A percentile compares a stretch with the other conserved stretches of the same genome.
These are phyloP conservation scores for Siniperca knerii DNA, from an alignment of 2,113 vertebrate species.

Conservation along the genomic window DNA sequence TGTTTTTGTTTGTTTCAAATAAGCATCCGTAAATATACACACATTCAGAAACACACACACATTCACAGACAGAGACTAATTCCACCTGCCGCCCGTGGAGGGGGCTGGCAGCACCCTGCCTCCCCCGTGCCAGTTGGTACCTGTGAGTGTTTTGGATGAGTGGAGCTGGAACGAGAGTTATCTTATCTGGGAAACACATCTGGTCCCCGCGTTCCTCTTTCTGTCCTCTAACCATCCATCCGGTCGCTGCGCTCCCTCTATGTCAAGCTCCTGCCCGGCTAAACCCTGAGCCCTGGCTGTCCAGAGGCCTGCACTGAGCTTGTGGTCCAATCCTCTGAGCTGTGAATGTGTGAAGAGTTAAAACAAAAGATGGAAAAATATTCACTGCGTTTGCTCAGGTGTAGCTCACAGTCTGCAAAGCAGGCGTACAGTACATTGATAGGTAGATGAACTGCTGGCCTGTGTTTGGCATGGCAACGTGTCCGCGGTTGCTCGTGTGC, in stretches of 20 bases:
- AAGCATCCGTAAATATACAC: slow-evolving; percentile 33
- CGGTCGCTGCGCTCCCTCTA: not conserved
- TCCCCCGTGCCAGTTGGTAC: slow-evolving; percentile 63
- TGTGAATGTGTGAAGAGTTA: slow-evolving; percentile 63
- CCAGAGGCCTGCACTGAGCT: slow-evolving; percentile 34
- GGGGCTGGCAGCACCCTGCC: slow-evolving; percentile 45
- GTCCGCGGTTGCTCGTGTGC: not conserved
- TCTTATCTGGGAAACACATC: slow-evolving; percentile 77
- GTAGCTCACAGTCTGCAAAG: slow-evolving; percentile 63
- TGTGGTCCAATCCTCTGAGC: slow-evolving; percentile 57
- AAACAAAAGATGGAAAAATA: slow-evolving; percentile 66
- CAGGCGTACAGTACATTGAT: slow-evolving; percentile 62
- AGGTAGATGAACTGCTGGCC: slow-evolving; percentile 48
- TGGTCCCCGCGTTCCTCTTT: slow-evolving; percentile 63
- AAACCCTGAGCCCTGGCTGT: slow-evolving; percentile 25
- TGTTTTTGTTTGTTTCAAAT: slow-evolving; percentile 33
- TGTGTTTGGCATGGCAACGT: slow-evolving; percentile 35
- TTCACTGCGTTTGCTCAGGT: slow-evolving; percentile 60
- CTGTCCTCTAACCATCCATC: slow-evolving; percentile 58
- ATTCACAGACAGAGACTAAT: slow-evolving; percentile 52
- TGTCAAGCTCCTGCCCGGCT: slow-evolving; percentile 11
- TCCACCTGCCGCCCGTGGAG: slow-evolving; percentile 50
- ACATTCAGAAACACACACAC: slow-evolving; percentile 16
- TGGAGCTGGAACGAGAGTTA: slow-evolving; percentile 52
- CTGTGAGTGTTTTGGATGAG: slow-evolving; percentile 71